Evolutionary conservation across 2,888 invertebrate species (phyloP), one percentile per base, ranked within the genome.

Genomic region (Caradrina kadenii): DNA sequence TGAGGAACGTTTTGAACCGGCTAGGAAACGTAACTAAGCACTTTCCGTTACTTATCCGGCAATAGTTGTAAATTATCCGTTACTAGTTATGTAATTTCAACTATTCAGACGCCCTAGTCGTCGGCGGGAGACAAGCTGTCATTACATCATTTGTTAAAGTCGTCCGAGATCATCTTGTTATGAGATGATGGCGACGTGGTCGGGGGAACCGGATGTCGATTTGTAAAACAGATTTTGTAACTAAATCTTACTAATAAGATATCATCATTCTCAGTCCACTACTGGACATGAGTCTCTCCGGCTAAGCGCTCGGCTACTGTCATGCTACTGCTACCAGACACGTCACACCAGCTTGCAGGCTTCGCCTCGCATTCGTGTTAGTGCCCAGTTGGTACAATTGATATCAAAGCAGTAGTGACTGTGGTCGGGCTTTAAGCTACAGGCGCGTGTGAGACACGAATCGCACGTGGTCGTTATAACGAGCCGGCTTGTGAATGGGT

Each of bases 401-500:
- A 6, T 17, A 17, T 45, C 17, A 45, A 15, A 45, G 45, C 17
- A 15, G 5, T 45, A 4, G 17, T 17, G 0, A 17, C 17, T 17
- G 3, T 5, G 15, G 45, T 5, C 45, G 45, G 15, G 3, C 17
- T 15, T 45, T n/a, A 10, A 8, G 35, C 19, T 31, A 0, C 35
- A 17, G 35, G 11, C 21, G 26, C 26, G 21, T 54, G 35, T 42
- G 62, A 11, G 19, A 54, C 26, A n/a, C 15, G 60, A 39, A 59
- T 65, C 55, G 21, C 75, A 63, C 74, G 65, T 73, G 80, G 63
- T 11, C 4, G 55, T 39, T 58, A 22, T 56, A 63, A 63, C 42
- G 66, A 65, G 68, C 39, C 39, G 60, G 93, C 7, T 94, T 92
- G 76, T 83, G 84, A 84, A 87, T 87, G 84, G 84, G 77, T 80